Evolutionary conservation across 2,113 vertebrate genomes (phyloP).

Genomic region (Etia nguti): DNA sequence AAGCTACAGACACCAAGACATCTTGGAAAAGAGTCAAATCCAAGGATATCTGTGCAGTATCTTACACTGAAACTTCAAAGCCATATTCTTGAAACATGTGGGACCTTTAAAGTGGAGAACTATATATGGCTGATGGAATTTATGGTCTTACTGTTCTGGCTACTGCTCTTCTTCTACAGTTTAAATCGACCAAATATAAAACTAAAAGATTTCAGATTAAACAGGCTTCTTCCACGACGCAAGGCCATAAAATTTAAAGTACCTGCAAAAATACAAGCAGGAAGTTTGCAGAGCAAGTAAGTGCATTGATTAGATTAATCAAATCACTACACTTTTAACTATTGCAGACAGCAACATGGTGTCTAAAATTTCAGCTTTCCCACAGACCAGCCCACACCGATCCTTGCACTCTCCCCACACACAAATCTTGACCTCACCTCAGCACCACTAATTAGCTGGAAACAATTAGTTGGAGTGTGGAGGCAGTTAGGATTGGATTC

Average conservation of each 20-base stretch:
- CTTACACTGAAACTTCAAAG: neutral
- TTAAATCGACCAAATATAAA: neutral
- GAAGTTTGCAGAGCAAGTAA: neutral
- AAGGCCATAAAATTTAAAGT: neutral
- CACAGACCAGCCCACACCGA: neutral
- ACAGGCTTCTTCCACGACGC: neutral
- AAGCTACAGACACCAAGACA: neutral
- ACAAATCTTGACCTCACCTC: constrained; percentile 17
- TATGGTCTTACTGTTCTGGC: neutral
- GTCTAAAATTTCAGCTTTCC: neutral
- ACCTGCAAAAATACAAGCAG: neutral
- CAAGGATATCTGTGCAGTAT: neutral
- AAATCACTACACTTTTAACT: neutral
- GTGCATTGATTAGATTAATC: neutral
- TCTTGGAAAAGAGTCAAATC: neutral
- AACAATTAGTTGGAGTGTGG: constrained; percentile 34
- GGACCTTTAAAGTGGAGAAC: neutral
- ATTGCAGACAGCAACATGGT: neutral
- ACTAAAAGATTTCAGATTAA: neutral
- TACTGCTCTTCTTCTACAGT: neutral
- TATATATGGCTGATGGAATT: neutral
- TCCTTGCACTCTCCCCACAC: neutral
- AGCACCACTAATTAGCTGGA: constrained; percentile 31
- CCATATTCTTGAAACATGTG: neutral
- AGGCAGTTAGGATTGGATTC: constrained; percentile 35